Percentiles rank a stretch among this genome's conserved stretches.
Conservation (phyloP, 92 coral and sea anemone genomes). For the Desmophyllum pertusum region DNA sequence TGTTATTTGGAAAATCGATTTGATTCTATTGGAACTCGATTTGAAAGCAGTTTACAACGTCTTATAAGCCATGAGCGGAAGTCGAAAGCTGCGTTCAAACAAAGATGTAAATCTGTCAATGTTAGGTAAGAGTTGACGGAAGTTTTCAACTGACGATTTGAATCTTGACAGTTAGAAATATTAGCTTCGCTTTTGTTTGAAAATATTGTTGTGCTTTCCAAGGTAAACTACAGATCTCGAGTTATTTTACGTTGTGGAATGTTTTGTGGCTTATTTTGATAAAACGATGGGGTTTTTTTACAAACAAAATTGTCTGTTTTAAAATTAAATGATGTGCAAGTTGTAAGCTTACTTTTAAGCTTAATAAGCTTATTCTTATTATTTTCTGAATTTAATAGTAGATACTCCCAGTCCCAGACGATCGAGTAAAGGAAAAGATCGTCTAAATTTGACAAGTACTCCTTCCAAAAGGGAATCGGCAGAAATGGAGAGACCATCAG, state of each 20-base stretch:
- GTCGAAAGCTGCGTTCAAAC: background rate
- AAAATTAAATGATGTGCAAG: background rate
- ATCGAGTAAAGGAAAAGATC: background rate
- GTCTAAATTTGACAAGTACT: slow-evolving; percentile 6
- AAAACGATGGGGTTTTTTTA: background rate
- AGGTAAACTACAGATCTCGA: too few species aligned
- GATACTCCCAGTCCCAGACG: slow-evolving; percentile 17
- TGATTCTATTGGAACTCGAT: background rate
- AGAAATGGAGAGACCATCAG: slow-evolving; percentile 1
- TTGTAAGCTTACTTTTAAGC: background rate
- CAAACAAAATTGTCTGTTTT: background rate
- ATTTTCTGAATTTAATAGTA: background rate
- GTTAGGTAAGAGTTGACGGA: slow-evolving; percentile 10
- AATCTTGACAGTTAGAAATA: background rate
- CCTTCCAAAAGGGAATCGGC: slow-evolving; percentile 12
- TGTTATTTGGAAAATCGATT: background rate
- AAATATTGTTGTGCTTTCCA: too few species aligned
- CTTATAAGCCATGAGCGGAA: slow-evolving; percentile 1
- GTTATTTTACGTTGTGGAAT: background rate
- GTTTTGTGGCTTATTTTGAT: background rate
- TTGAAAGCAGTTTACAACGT: background rate
- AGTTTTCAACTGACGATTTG: background rate
- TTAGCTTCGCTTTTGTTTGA: background rate
- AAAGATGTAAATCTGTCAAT: background rate
- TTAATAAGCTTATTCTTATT: background rate